Conservation (phyloP, 2,797 vertebrate species). For the Melanotaenia parkinsoni region DNA sequence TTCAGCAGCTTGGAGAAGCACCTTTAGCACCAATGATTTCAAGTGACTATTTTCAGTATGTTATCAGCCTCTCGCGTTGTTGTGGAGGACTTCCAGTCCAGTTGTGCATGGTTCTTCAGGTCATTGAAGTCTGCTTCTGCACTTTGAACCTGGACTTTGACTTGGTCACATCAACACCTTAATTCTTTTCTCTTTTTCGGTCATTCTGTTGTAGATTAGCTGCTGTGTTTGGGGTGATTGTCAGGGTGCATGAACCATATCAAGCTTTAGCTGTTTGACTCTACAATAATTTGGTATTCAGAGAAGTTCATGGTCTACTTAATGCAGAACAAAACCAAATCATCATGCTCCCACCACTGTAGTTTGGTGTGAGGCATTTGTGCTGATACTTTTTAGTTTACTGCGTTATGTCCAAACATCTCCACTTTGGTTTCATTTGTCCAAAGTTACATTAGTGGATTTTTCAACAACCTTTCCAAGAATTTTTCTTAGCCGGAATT, state of each 20-base stretch:
- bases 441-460: neutral
- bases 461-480: no score
- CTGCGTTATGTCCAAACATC: neutral
- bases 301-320: neutral
- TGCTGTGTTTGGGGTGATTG: neutral
- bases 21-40: neutral
- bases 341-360: neutral
- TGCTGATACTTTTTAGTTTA: neutral
- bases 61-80: neutral
- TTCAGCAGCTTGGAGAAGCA: neutral
- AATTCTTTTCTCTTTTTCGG: neutral
- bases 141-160: no score
- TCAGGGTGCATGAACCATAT: neutral
- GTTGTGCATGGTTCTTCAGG: neutral
- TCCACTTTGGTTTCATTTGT: neutral
- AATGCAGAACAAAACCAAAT: neutral
- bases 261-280: neutral
- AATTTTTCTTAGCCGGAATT: no score
- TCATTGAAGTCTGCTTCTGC: neutral
- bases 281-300: neutral
- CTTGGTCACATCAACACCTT: neutral
- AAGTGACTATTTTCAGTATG: neutral
- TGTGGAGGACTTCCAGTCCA: neutral
- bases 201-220: no score
- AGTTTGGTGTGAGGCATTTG: neutral